Conservation (phyloP, 92 coral and sea anemone species). For the Zoanthus gigantus region DNA sequence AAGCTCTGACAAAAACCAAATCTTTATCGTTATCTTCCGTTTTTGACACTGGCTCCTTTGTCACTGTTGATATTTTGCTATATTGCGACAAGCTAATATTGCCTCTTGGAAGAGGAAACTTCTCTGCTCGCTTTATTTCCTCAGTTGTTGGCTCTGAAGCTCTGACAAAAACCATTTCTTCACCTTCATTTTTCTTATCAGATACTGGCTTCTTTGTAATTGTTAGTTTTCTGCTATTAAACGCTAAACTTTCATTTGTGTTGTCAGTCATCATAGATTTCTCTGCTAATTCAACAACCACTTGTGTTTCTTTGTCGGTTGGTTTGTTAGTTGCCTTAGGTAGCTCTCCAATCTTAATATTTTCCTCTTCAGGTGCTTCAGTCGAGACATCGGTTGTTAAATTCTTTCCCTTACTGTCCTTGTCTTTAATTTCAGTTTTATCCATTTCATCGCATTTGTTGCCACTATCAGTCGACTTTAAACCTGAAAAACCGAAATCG, state of each 20-base stretch:
- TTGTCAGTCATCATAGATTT: conserved; percentile 28
- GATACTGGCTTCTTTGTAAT: neutral
- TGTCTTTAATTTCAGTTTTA: neutral
- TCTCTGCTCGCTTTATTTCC: conserved; percentile 64
- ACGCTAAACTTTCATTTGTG: neutral
- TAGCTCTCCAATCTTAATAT: neutral
- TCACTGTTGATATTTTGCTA: neutral
- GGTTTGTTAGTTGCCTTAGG: neutral
- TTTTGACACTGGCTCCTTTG: neutral
- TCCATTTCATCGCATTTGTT: neutral
- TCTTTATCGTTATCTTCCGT: conserved; percentile 9
- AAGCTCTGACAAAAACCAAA: conserved; percentile 34
- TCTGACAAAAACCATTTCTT: conserved; percentile 39
- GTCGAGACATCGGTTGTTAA: neutral
- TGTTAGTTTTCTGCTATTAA: neutral
- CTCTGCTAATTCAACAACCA: conserved; percentile 1
- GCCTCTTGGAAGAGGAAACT: conserved; percentile 60
- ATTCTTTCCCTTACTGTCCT: neutral
- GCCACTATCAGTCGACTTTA: neutral
- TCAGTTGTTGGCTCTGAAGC: conserved; percentile 63
- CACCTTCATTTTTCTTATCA: neutral
- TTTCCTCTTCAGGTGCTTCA: neutral
- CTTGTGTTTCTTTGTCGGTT: conserved; percentile 17
- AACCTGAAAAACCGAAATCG: conserved; percentile 20
- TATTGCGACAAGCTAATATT: too few species aligned